These are phyloP conservation scores for Drosophila histrio DNA, from an alignment of 2,888 invertebrate species.

Conservation along the genomic window DNA sequence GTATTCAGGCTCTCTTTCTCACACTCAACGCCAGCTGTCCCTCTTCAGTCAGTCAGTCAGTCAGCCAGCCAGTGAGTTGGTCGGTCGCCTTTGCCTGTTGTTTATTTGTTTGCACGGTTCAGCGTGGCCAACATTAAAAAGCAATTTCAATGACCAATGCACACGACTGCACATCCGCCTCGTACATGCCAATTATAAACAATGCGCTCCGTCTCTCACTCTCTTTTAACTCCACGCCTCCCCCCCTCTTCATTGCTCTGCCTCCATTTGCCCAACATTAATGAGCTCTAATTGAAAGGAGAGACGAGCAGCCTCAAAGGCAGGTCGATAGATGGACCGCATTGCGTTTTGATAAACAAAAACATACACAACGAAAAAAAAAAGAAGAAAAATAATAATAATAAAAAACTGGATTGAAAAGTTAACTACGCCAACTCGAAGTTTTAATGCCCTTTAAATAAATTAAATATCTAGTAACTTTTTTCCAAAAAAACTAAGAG, in stretches of 20 bases:
- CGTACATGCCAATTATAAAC: slow-evolving; percentile 65
- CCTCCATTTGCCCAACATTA: slow-evolving; percentile 35
- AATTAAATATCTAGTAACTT: too few relatives aligned
- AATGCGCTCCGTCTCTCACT: slow-evolving; percentile 31
- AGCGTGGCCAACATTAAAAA: slow-evolving; percentile 60
- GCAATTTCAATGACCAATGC: slow-evolving; percentile 72
- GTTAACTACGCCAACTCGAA: not conserved
- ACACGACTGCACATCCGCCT: slow-evolving; percentile 62
- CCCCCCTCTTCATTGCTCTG: not conserved
- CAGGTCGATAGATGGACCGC: slow-evolving; percentile 41
- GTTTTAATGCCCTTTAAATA: not conserved
- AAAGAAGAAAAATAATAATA: not conserved
- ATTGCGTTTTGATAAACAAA: slow-evolving; percentile 58
- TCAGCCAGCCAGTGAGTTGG: not conserved
- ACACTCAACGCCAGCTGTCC: too few relatives aligned
- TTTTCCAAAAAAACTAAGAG: too few relatives aligned
- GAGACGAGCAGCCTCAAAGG: slow-evolving; percentile 38
- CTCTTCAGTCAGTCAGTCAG: slow-evolving; percentile 2
- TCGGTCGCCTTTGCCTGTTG: slow-evolving; percentile 23
- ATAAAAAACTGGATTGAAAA: slow-evolving; percentile 2
- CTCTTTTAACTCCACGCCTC: not conserved
- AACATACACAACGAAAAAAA: slow-evolving; percentile 10
- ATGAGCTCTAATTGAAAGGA: slow-evolving; percentile 72
- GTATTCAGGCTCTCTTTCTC: not conserved
- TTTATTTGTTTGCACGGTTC: slow-evolving; percentile 55